Evolutionary conservation across 1,140 invertebrate species (phyloP).

Genomic region (Steinernema khuongi): DNA sequence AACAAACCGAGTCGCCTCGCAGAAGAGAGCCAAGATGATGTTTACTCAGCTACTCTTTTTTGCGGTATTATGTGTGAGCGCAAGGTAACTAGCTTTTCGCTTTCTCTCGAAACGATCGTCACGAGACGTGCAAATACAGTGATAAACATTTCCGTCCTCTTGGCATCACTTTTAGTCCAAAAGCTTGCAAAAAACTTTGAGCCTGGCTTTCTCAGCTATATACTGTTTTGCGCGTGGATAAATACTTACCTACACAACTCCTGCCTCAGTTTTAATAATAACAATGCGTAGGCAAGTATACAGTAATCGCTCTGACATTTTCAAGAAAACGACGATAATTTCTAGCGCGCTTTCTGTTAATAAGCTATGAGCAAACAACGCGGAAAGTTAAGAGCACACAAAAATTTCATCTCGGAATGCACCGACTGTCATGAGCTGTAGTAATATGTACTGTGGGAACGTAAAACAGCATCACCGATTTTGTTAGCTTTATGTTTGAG

Average conservation of each 20-base stretch:
- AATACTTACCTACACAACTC: too few species aligned
- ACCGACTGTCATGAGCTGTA: neutral
- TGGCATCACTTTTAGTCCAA: too few species aligned
- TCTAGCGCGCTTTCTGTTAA: neutral
- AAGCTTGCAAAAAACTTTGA: too few species aligned
- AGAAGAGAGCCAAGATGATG: neutral
- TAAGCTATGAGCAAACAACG: slow-evolving; percentile 6
- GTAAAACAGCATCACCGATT: too few species aligned
- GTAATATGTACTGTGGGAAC: neutral
- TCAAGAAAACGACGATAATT: too few species aligned
- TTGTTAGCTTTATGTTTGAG: too few species aligned
- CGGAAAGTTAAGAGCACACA: neutral
- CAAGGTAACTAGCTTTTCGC: neutral
- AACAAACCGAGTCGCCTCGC: neutral
- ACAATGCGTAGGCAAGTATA: neutral
- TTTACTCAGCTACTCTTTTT: slow-evolving; percentile 8
- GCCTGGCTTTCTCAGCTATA: too few species aligned
- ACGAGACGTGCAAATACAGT: too few species aligned
- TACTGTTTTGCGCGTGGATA: too few species aligned
- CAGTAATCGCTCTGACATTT: neutral
- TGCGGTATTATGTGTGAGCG: neutral
- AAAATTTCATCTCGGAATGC: neutral
- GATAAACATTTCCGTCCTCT: too few species aligned
- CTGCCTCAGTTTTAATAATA: too few species aligned
- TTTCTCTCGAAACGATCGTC: neutral